Evolutionary conservation across 1,140 invertebrate genomes (phyloP), one percentile per base, ranked within the genome.

Genomic region (Scaptomyza hsui): DNA sequence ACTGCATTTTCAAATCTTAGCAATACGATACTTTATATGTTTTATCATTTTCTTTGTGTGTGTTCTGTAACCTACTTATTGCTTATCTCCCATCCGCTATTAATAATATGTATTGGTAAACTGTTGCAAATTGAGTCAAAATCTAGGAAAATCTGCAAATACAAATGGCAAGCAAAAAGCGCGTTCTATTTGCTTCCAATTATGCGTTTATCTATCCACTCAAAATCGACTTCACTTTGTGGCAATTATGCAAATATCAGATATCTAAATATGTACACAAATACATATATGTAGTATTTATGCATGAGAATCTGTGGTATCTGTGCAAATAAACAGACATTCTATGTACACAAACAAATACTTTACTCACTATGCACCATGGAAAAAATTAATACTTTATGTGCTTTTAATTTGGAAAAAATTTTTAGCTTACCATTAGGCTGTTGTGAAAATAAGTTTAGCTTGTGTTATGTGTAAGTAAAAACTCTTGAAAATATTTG

Each of bases 181-280:
- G 26, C 9, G n/a, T 60, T 13, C 35, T 69, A 48, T 69, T 69
- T 69, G 32, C 49, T 44, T 55, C 55, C 59, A 62, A 69, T 69
- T 62, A 55, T 48, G 52, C 26, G 41, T 9, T 57, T 48, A 44
- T 59, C n/a, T 51, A 19, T 44, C 3, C 19, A 49, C 47, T 42
- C 15, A 21, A 49, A 29, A 41, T 41, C 21, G 21, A 42, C 21
- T 47, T 56, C 41, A 57, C 55, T 59, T 37, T 49, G 53, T 24
- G 60, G 51, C 45, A 56, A 64, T 64, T 64, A 70, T 70, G 67
- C 67, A 51, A 64, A 70, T 37, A 67, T 52, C 16, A 61, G 3
- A 55, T 18, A 42, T 16, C 12, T 35, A 13, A 5, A 51, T 45
- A 47, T 48, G n/a, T 45, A 15, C 4, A 16, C 7, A 35, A 32